These are phyloP conservation scores for Periparus ater DNA, from an alignment of 2,797 vertebrate genomes.

Conservation along the genomic window DNA sequence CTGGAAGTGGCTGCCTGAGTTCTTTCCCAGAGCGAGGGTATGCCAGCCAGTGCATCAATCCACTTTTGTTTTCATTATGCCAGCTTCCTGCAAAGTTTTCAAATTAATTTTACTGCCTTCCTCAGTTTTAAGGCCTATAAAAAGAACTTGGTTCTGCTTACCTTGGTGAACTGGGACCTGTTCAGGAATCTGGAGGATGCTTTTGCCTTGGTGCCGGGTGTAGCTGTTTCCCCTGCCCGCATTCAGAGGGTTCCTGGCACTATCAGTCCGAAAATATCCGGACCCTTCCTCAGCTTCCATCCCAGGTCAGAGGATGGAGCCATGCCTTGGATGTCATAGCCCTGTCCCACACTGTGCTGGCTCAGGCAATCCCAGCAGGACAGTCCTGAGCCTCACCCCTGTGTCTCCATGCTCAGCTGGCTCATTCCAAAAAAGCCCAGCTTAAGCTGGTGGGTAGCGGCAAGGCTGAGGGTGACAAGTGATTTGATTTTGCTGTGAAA, in stretches of 20 bases:
- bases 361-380: background rate
- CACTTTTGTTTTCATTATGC: conserved; percentile 74
- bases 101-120: conserved; percentile 76
- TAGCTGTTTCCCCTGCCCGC: background rate
- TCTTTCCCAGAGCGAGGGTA: conserved; percentile 53
- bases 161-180: conserved; percentile 57
- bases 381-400: fast-evolving
- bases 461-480: background rate
- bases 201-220: background rate
- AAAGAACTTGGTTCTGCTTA: conserved; percentile 57
- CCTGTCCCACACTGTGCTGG: background rate
- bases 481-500: background rate
- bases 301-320: background rate
- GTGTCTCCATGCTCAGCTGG: fast-evolving
- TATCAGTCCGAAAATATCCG: background rate
- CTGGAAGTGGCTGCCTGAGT: conserved; percentile 48
- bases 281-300: background rate
- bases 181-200: conserved; percentile 32
- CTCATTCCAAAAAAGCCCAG: background rate
- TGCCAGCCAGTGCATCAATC: conserved; percentile 62
- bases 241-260: background rate
- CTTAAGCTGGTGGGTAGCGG: fast-evolving
- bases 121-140: conserved; percentile 67
- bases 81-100: conserved; percentile 73
- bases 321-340: background rate